These are phyloP conservation scores for Hydractinia symbiolongicarpus DNA, from an alignment of 30 jellyfish, hydroid and myxozoan species.

Conservation along the genomic window DNA sequence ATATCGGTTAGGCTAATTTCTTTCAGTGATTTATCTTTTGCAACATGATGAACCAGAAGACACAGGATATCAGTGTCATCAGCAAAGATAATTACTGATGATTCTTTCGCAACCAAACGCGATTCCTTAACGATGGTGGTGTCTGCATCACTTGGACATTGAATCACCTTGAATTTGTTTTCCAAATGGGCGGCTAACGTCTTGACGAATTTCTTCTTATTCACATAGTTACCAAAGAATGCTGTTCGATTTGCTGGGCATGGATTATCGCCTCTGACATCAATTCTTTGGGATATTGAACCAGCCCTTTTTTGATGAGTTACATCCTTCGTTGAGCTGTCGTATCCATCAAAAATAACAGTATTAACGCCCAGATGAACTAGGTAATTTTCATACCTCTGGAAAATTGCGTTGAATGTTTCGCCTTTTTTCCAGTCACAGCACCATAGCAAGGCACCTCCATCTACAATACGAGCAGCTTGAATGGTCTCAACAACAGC, in stretches of 20 bases:
- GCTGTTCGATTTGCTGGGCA: too few species aligned
- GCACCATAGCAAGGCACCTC: slow-evolving; percentile 19
- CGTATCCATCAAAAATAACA: slow-evolving; percentile 10
- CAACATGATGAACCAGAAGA: slow-evolving; percentile 12
- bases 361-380: neutral
- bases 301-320: slow-evolving; percentile 13
- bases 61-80: slow-evolving; percentile 11
- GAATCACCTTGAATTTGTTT: too few species aligned
- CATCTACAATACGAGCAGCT: slow-evolving; percentile 15
- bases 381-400: slow-evolving; percentile 4
- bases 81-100: neutral
- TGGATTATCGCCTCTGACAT: too few species aligned
- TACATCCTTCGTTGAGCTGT: slow-evolving; percentile 6
- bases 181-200: too few species aligned
- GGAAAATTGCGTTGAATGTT: slow-evolving; percentile 3
- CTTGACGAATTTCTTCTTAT: too few species aligned
- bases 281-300: too few species aligned
- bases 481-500: slow-evolving; percentile 9
- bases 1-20: too few species aligned
- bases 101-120: neutral
- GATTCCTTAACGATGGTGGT: neutral
- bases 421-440: slow-evolving; percentile 20
- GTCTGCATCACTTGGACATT: too few species aligned
- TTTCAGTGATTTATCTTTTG: neutral
- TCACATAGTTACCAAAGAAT: too few species aligned